A percentile compares a stretch with the other conserved stretches of the same genome.
These are phyloP conservation scores for Ferrisia virgata DNA, from an alignment of 2,888 invertebrate species.

Conservation along the genomic window DNA sequence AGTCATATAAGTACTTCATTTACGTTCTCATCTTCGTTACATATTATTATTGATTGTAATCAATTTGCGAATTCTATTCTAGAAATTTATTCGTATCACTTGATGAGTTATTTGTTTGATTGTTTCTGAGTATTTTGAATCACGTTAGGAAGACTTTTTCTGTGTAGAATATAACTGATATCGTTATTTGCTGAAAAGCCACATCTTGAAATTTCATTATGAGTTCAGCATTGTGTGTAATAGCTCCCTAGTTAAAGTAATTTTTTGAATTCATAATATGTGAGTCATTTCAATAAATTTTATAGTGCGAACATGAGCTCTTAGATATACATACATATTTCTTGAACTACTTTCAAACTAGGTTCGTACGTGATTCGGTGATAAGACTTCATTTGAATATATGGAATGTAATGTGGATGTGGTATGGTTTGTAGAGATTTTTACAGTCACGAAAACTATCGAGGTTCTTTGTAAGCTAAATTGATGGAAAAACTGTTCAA, in stretches of 20 bases:
- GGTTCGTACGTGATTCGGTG: not conserved
- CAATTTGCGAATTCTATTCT: not conserved
- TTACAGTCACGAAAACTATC: not conserved
- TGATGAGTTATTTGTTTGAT: no score
- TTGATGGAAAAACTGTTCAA: not conserved
- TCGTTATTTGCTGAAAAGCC: no score
- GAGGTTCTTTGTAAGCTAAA: not conserved
- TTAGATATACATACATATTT: not conserved
- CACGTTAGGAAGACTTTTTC: no score
- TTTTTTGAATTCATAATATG: not conserved
- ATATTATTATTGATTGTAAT: not conserved
- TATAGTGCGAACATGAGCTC: not conserved
- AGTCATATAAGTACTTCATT: no score
- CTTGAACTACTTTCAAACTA: not conserved
- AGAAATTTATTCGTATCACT: not conserved
- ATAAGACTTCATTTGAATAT: not conserved
- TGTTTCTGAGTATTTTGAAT: no score
- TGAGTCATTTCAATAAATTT: not conserved
- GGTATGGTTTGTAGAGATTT: not conserved
- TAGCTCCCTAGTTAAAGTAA: no score
- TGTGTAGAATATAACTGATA: no score
- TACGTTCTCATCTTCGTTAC: not conserved
- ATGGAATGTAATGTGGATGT: not conserved
- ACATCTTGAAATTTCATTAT: no score
- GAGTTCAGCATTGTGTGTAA: no score